phyloP scores from a whole-genome alignment of 2,113 vertebrate genomes.

The Cacatua alba region DNA sequence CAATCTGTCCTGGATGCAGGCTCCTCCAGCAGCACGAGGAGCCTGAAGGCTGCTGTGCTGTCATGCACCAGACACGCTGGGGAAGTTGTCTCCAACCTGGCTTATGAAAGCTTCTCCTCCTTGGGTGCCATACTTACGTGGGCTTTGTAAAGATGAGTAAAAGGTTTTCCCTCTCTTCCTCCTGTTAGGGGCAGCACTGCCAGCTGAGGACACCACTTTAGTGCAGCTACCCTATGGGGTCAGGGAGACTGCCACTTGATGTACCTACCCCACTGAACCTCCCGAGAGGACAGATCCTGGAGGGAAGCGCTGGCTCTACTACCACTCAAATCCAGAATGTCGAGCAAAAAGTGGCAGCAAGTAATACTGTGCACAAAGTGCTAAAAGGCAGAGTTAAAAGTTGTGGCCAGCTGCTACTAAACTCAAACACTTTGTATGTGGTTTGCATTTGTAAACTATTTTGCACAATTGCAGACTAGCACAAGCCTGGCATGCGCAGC shows the following conservation, averaged over 20 bases:
- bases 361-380: fast-evolving
- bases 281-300: fast-evolving
- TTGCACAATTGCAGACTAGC: not conserved
- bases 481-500: fast-evolving
- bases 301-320: not conserved
- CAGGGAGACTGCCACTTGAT: not conserved
- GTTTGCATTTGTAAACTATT: not conserved
- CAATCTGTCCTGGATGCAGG: not conserved
- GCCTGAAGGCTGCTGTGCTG: not conserved
- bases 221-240: not conserved
- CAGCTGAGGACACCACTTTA: not conserved
- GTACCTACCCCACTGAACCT: not conserved
- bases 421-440: not conserved
- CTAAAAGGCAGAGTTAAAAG: not conserved
- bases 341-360: not conserved
- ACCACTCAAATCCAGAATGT: not conserved
- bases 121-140: not conserved
- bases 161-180: not conserved
- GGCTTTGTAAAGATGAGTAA: not conserved
- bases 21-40: not conserved
- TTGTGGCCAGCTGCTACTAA: not conserved
- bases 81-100: fast-evolving
- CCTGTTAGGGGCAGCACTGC: fast-evolving
- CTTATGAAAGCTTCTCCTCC: not conserved
- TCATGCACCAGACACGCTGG: not conserved